phyloP scores from a whole-genome alignment of 2,113 vertebrate species.

The Leuciscus idus region DNA sequence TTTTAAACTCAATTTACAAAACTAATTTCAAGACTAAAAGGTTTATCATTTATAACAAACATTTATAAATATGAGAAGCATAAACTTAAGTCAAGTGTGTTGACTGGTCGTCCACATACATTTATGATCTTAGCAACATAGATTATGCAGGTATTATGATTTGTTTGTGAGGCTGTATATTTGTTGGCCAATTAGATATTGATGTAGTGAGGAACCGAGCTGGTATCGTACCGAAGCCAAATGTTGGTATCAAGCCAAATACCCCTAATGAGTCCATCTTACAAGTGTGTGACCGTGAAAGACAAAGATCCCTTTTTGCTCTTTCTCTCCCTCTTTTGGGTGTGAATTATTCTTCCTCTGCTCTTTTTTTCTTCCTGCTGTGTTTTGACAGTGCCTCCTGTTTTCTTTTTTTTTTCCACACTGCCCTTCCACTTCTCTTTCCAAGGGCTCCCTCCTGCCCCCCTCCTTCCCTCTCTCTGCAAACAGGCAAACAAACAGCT shows the following conservation, averaged over 20 bases:
- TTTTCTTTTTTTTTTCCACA: constrained; percentile 63
- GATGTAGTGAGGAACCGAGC: constrained; percentile 43
- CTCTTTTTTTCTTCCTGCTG: constrained; percentile 61
- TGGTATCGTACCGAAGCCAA: constrained; percentile 67
- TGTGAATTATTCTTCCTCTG: constrained; percentile 35
- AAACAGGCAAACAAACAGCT: constrained; percentile 74
- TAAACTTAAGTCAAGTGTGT: not conserved
- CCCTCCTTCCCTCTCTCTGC: constrained; percentile 52
- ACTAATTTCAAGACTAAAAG: no score
- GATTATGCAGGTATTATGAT: not conserved
- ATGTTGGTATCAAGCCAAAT: constrained; percentile 69
- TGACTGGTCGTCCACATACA: not conserved
- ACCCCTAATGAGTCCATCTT: constrained; percentile 77
- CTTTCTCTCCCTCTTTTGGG: constrained; percentile 31
- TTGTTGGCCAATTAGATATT: not conserved
- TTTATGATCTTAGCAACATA: not conserved
- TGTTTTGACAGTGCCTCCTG: constrained; percentile 64
- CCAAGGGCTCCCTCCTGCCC: constrained; percentile 52
- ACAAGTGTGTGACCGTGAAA: not conserved
- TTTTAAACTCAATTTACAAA: no score
- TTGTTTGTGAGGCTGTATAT: not conserved
- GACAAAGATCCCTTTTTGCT: not conserved
- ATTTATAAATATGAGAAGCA: not conserved
- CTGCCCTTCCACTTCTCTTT: constrained; percentile 68
- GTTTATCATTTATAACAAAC: no score